Evolutionary conservation across 1,140 invertebrate species (phyloP).

Genomic region (Campoletis sonorensis): DNA sequence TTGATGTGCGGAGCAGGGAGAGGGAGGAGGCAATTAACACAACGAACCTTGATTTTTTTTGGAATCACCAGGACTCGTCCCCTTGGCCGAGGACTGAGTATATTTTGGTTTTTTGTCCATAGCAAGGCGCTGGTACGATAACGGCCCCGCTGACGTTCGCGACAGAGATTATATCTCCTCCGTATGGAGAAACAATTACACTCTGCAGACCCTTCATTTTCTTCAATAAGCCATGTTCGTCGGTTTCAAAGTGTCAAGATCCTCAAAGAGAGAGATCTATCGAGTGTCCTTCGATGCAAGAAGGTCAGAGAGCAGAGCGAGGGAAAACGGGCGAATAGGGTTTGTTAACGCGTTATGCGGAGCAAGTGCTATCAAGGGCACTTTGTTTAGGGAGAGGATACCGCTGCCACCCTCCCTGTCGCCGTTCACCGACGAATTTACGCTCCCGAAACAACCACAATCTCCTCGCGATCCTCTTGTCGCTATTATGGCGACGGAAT

Average conservation of each 20-base stretch:
- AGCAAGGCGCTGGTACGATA: constrained; percentile 75
- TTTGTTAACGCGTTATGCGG: no score
- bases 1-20: not conserved
- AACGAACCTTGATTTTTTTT: constrained; percentile 83
- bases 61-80: constrained; percentile 78
- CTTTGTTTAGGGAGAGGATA: constrained; percentile 33
- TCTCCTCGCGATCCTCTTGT: constrained; percentile 75
- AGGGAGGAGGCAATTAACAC: not conserved
- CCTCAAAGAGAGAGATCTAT: constrained; percentile 40
- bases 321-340: constrained; percentile 19
- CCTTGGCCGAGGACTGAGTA: constrained; percentile 80
- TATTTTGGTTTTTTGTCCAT: constrained; percentile 86
- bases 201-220: constrained; percentile 84
- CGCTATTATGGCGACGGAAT: constrained; percentile 83
- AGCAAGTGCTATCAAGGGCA: not conserved
- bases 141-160: constrained; percentile 64
- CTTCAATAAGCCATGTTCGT: constrained; percentile 86
- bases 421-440: constrained; percentile 44
- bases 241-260: constrained; percentile 71
- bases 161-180: constrained; percentile 79
- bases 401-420: constrained; percentile 45
- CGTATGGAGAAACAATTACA: constrained; percentile 82
- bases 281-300: constrained; percentile 46
- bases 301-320: constrained; percentile 51
- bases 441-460: constrained; percentile 59